Evolutionary conservation across 2,113 vertebrate genomes (phyloP), one percentile per base, ranked within the genome.

Genomic region (Symphodus melops): DNA sequence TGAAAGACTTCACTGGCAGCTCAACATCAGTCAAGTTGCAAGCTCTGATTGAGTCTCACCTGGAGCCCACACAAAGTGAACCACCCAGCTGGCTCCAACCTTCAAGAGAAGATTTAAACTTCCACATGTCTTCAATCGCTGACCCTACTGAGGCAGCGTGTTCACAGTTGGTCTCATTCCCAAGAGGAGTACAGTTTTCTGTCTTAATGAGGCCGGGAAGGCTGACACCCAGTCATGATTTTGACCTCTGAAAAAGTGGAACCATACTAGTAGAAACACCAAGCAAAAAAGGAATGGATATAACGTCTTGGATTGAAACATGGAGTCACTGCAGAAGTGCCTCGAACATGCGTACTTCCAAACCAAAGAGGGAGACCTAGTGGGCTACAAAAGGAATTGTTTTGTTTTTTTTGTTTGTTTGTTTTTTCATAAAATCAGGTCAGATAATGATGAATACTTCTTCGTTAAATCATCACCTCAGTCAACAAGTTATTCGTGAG

Each of bases 1-100:
- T 37, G 64, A 72, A 67, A 84, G 66, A 74, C 68, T 68, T 63
- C 44, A 55, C 61, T 74, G 67, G 73, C 73, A 76, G 78, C 77
- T 69, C 66, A 86, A 74, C 74, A 88, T 83, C 86, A 82, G 72
- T 79, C 75, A 75, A 83, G 81, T 69, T 41, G 67, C 44, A 64
- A 81, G 64, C 65, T 81, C 70, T 84, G 83, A 88, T 82, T 65
- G 77, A 81, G 67, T 75, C 81, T 79, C 83, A 75, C 77, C 70
- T 49, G 67, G 52, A 71, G 65, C 70, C 72, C 72, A 71, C 70
- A 64, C 75, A 68, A 52, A 41, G 55, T 13, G 73, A 49, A 57
- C 76, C 81, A 62, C 63, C 82, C 76, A 68, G 62, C 69, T 79
- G 84, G 68, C 74, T 76, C 59, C 21, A 61, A 37, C 25, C 62